phyloP scores from a whole-genome alignment of 2,888 invertebrate species.

The Pseudeuparius sepicola region DNA sequence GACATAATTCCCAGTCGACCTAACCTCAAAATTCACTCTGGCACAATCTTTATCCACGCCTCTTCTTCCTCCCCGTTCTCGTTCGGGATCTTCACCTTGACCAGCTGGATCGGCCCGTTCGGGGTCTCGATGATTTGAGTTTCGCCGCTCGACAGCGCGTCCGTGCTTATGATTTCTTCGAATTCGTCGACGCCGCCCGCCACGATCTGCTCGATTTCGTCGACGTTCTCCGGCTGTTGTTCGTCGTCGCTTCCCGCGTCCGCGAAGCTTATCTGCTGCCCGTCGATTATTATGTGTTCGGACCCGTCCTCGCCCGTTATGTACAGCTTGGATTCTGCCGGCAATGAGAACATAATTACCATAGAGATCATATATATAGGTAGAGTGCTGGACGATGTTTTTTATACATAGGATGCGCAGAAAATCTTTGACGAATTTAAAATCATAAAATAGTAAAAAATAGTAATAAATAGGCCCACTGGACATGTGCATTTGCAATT shows the following conservation, averaged over 20 bases:
- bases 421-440: too few species aligned
- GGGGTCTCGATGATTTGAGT: slow-evolving; percentile 39
- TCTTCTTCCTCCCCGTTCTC: slow-evolving; percentile 39
- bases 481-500: too few species aligned
- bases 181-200: slow-evolving; percentile 27
- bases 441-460: too few species aligned
- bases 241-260: slow-evolving; percentile 28
- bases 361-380: too few species aligned
- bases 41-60: slow-evolving; percentile 39
- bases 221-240: slow-evolving; percentile 28
- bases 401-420: too few species aligned
- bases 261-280: slow-evolving; percentile 36
- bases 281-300: slow-evolving; percentile 38
- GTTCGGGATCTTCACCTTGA: slow-evolving; percentile 37
- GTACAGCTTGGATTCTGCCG: slow-evolving; percentile 41
- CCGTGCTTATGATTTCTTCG: slow-evolving; percentile 30
- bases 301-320: slow-evolving; percentile 43
- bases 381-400: too few species aligned
- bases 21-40: slow-evolving; percentile 26
- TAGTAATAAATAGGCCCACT: too few species aligned
- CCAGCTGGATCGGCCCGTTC: slow-evolving; percentile 37
- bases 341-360: too few species aligned
- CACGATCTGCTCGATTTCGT: slow-evolving; percentile 27
- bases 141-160: slow-evolving; percentile 32
- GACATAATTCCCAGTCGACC: too few species aligned